These are phyloP conservation scores for Lerista edwardsae DNA, from an alignment of 2,797 vertebrate genomes.

Conservation along the genomic window DNA sequence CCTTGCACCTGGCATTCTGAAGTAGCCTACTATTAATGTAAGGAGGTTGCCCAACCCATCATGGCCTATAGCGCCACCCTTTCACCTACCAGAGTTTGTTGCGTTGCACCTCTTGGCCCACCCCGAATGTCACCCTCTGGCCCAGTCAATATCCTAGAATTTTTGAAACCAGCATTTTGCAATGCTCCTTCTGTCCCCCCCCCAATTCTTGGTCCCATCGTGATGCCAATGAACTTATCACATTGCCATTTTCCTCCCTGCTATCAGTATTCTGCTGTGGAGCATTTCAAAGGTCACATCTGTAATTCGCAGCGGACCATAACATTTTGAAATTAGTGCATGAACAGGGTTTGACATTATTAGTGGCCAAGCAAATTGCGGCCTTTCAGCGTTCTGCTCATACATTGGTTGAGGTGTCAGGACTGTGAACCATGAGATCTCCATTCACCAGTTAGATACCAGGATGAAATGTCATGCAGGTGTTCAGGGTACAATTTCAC, in stretches of 20 bases:
- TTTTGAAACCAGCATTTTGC: too few relatives aligned
- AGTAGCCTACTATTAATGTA: too few relatives aligned
- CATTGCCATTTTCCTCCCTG: background rate
- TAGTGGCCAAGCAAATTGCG: background rate
- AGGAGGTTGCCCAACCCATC: too few relatives aligned
- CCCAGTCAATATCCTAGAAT: too few relatives aligned
- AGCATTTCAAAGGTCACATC: conserved; percentile 18
- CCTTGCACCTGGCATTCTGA: too few relatives aligned
- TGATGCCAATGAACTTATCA: background rate
- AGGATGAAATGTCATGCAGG: background rate
- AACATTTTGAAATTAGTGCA: conserved; percentile 9
- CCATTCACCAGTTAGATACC: background rate
- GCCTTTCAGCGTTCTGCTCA: conserved; percentile 11
- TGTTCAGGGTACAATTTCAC: background rate
- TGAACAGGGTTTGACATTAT: background rate
- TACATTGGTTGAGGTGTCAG: background rate
- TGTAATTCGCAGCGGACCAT: background rate
- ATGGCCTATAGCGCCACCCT: too few relatives aligned
- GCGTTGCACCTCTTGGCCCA: too few relatives aligned
- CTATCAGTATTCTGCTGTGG: background rate
- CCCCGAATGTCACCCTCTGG: too few relatives aligned
- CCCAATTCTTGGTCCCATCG: background rate
- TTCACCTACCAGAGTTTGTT: too few relatives aligned
- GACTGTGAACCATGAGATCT: background rate
- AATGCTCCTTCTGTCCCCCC: too few relatives aligned